Evolutionary conservation across 2,888 invertebrate species (phyloP), one percentile per base, ranked within the genome.

Genomic region (Alloscopus bannaensis): DNA sequence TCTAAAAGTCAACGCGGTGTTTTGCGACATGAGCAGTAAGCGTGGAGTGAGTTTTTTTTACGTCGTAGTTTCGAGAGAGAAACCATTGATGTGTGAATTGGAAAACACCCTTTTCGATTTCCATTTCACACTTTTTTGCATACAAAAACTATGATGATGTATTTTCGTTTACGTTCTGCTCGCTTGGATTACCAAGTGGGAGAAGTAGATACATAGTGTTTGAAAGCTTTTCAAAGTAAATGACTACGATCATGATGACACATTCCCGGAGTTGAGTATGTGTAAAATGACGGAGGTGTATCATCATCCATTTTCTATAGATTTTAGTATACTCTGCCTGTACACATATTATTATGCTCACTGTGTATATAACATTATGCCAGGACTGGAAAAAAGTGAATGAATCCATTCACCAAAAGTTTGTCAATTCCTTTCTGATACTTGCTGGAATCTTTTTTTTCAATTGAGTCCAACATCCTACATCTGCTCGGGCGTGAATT

Each of bases 101-200:
- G 75, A 76, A 76, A 76, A 66, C 75, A 76, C 75, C 75, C 75
- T 68, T 50, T 76, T 36, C 13, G 31, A 73, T 68, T 76, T 68
- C 42, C 29, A 57, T 59, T 57, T 66, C 47, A 42, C 40, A 59
- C 18, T 76, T n/a, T n/a, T n/a, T 68, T 60, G 65, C 26, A 45
- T 59, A 57, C 65, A 73, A 66, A 59, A 50, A 55, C 28, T 20
- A 42, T 64, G 42, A 29, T 45, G 42, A 57, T 28, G 59, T 66
- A 59, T 59, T 73, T 68, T 76, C 36, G 31, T 66, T 60, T 45
- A 50, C 59, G 57, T 66, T 59, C 50, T 59, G 75, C 66, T 2
- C n/a, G 66, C 66, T 75, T 75, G 24, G 24, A 11, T 47, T 18
- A 22, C 22, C 18, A 57, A 57, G 31, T 36, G 36, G 36, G 13